Base-by-base conservation (phyloP, 2,888 invertebrate genomes). In the Macrosoma leucophasiata region DNA sequence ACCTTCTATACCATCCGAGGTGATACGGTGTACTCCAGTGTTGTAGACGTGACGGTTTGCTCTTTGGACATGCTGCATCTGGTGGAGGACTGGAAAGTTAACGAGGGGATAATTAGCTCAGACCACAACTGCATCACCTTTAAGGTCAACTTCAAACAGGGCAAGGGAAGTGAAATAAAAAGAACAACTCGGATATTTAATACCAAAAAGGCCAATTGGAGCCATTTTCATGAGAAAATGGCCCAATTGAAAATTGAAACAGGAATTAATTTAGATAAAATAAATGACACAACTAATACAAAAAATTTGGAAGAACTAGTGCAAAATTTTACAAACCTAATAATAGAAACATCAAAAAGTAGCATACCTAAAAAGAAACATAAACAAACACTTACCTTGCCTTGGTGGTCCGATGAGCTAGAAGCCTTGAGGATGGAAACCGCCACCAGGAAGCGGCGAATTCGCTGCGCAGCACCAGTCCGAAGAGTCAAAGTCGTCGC, bases 401-500 rank as follows among this genome's bases (percentile, higher is more conserved):
- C 22, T 2, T 22, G 22, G 22, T 12, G 11, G 22, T 12, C 22
- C 2, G 5, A 11, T 1, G 22, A 22, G 8, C 22, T 22, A 2
- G 2, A 2, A 11, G 14, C 6, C 4, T 2, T 38, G 33, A 49
- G 44, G 24, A 36, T 13, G 8, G 14, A 32, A 10, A 36, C 44
- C 6, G 13, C 26, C 22, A 43, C 34, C 2, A 30, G n/a, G 19
- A 46, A 34, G 13, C 12, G 42, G 4, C 33, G 43, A 11, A 30
- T 49, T 13, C n/a, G 30, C 1, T 24, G 33, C 7, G 43, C 48
- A 3, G 38, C 48, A 0, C 27, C 26, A 6, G 19, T 23, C 9
- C 25, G 46, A 2, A 39, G 35, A 23, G 3, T 17, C 3, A 29
- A n/a, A 3, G 46, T 48, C 13, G 29, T 47, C 17, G 18, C 24